phyloP scores from a whole-genome alignment of 2,113 vertebrate genomes.

The Rissa tridactyla region DNA sequence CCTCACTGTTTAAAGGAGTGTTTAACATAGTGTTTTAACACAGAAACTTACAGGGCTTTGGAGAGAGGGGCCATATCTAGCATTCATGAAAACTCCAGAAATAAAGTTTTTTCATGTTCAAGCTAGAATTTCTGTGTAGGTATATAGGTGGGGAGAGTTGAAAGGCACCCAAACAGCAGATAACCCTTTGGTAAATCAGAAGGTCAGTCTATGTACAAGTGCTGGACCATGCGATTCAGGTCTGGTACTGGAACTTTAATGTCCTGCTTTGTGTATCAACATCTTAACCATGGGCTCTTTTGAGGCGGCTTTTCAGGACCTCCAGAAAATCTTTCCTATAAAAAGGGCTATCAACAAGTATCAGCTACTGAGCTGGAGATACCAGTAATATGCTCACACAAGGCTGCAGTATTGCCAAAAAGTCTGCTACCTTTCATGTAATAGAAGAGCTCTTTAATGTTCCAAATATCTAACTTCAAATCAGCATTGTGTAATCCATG shows the following conservation, averaged over 20 bases:
- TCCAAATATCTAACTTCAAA: neutral
- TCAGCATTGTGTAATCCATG: neutral
- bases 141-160: neutral
- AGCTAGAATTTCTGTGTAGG: neutral
- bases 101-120: neutral
- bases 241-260: neutral
- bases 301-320: neutral
- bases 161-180: neutral
- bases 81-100: neutral
- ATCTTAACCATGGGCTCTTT: neutral
- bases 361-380: neutral
- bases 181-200: neutral
- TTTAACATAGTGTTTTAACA: neutral
- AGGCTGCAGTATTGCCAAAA: neutral
- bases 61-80: neutral
- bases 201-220: rapidly evolving
- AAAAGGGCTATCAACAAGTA: neutral
- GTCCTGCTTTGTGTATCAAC: neutral
- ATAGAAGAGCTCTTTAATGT: neutral
- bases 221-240: neutral
- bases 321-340: neutral
- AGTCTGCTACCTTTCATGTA: neutral
- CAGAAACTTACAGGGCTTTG: neutral
- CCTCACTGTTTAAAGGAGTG: neutral
- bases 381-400: neutral